A percentile compares a stretch with the other conserved stretches of the same genome.
These are phyloP conservation scores for Galaxias olidus DNA, from an alignment of 2,797 vertebrate species.

Conservation along the genomic window DNA sequence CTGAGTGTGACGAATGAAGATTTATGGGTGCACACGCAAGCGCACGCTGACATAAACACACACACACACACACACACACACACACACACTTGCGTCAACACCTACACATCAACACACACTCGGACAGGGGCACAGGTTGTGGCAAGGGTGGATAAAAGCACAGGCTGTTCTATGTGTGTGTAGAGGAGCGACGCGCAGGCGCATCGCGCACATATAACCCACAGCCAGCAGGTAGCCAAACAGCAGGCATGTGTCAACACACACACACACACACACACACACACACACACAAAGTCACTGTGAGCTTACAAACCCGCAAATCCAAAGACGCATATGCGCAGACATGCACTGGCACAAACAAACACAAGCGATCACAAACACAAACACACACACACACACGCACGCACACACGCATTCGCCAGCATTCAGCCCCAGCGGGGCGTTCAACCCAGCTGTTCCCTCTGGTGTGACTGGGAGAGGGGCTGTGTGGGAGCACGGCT, in stretches of 20 bases:
- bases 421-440: not conserved
- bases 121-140: not conserved
- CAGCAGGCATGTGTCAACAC: not conserved
- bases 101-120: not conserved
- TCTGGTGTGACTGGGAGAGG: too few species aligned
- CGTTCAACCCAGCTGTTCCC: not conserved
- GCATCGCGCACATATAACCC: not conserved
- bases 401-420: conserved; percentile 1
- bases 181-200: not conserved
- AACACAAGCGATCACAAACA: not conserved
- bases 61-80: conserved; percentile 12
- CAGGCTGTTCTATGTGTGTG: not conserved
- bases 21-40: conserved; percentile 34
- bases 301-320: not conserved
- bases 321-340: not conserved
- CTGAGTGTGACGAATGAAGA: conserved; percentile 52
- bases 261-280: conserved; percentile 1
- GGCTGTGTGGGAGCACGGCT: too few species aligned
- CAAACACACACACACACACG: not conserved
- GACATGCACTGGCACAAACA: not conserved
- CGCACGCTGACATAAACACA: not conserved
- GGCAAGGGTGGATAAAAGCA: not conserved
- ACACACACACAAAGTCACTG: not conserved
- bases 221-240: not conserved
- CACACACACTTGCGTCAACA: conserved; percentile 6